Percentiles rank a stretch among this genome's conserved stretches.
Evolutionary conservation across 2,113 vertebrate genomes (phyloP).

Genomic region (Stegastes partitus): DNA sequence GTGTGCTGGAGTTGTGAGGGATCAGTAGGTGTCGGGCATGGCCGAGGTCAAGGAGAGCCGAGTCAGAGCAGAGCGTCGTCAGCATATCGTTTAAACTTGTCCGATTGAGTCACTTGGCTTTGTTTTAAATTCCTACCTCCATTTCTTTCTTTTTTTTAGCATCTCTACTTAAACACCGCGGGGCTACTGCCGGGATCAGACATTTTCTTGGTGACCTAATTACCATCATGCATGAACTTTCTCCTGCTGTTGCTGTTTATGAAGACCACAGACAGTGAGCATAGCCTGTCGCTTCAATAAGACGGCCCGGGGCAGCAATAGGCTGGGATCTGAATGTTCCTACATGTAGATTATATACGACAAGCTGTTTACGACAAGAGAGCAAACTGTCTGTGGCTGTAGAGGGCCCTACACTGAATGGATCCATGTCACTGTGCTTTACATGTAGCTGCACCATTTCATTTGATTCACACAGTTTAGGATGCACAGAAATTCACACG

Average conservation of each 20-base stretch:
- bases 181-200: neutral
- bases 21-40: slow-evolving; percentile 45
- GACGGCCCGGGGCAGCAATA: neutral
- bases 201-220: neutral
- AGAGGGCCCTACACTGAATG: neutral
- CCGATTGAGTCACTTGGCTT: slow-evolving; percentile 51
- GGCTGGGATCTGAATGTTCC: neutral
- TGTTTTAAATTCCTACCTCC: slow-evolving; percentile 34
- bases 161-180: neutral
- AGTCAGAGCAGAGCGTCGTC: slow-evolving; percentile 53
- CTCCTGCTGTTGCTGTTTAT: neutral
- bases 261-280: neutral
- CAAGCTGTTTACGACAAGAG: slow-evolving; percentile 9
- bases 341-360: slow-evolving; percentile 1
- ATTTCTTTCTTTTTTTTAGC: neutral
- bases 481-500: neutral
- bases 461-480: neutral
- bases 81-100: slow-evolving; percentile 71
- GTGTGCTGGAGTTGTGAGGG: slow-evolving; percentile 22
- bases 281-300: neutral
- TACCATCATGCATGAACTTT: neutral
- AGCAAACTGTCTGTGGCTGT: neutral
- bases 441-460: neutral
- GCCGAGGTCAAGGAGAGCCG: slow-evolving; percentile 44
- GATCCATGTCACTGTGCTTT: neutral